Percentiles rank a stretch among this genome's conserved stretches.
Conservation (phyloP, 2,888 invertebrate species). For the Dicycla oo region DNA sequence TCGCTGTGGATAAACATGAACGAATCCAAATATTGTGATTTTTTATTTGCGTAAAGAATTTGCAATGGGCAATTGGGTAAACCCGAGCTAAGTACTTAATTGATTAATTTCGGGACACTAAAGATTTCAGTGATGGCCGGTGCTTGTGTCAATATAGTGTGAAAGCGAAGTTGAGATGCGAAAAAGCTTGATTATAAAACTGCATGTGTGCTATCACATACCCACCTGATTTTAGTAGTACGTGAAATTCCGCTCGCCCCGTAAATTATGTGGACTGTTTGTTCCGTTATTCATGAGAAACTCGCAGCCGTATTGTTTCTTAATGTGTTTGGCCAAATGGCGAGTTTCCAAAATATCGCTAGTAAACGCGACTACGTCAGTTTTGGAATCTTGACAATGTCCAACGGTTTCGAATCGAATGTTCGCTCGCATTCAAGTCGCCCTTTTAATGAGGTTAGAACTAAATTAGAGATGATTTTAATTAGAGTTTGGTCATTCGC, state of each 20-base stretch:
- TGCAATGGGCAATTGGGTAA: not conserved
- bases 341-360: constrained; percentile 51
- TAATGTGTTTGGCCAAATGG: constrained; percentile 49
- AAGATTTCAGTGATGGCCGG: not conserved
- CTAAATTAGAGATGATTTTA: constrained; percentile 1
- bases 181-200: not conserved
- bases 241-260: not conserved
- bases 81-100: no score
- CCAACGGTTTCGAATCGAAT: constrained; percentile 27
- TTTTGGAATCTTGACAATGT: constrained; percentile 53
- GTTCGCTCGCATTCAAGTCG: constrained; percentile 18
- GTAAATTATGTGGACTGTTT: constrained; percentile 27
- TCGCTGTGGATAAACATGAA: constrained; percentile 41
- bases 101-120: not conserved
- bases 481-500: no score
- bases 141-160: no score
- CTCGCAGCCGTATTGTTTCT: constrained; percentile 33
- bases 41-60: constrained; percentile 2
- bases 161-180: not conserved
- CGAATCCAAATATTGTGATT: constrained; percentile 27
- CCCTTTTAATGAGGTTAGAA: constrained; percentile 16
- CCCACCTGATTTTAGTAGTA: constrained; percentile 1
- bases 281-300: constrained; percentile 31
- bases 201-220: not conserved
- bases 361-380: constrained; percentile 26